Evolutionary conservation across 2,113 vertebrate species (phyloP), one percentile per base, ranked within the genome.

Genomic region (Lamprologus callipterus): DNA sequence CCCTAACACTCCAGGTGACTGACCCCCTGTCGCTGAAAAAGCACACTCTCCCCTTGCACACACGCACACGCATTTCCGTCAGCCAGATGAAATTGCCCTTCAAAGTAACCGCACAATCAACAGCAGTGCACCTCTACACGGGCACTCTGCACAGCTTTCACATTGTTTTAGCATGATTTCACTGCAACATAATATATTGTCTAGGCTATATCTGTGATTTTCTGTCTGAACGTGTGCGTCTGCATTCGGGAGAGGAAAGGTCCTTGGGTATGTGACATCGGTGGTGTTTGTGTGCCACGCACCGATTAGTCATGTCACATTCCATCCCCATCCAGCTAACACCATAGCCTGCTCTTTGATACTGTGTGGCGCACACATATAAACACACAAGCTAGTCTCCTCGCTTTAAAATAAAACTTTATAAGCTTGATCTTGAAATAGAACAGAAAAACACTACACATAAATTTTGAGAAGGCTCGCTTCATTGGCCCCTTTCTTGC

Each of bases 41-140:
- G 95, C 91, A 96, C 87, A 85, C 88, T 80, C 82, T 85, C 81
- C 80, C 80, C 82, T 81, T 81, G 8, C 84, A 19, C 51, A 35
- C 45, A 8, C 31, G 9, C 82, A n/a, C 82, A 78, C 88, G 83
- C 45, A 78, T 90, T 94, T 93, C 94, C 86, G 84, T 91, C 81
- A 82, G 90, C 91, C 86, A 94, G 95, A 94, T 94, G 85, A 93
- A 95, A 92, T 94, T 93, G 92, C 91, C 89, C 92, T 94, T 95
- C 93, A 95, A 95, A 95, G 92, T 87, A 92, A 94, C 93, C 89
- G 17, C 95, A 92, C 92, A 94, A 94, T 95, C 93, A 94, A 85
- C 92, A 90, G 87, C 88, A 54, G 81, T 93, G 42, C 80, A 60
- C 88, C 82, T 84, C 90, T 82, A 90, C 90, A 84, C 45, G 8